Conservation (phyloP, 2,797 vertebrate genomes). For the Geotrypetes seraphini region DNA sequence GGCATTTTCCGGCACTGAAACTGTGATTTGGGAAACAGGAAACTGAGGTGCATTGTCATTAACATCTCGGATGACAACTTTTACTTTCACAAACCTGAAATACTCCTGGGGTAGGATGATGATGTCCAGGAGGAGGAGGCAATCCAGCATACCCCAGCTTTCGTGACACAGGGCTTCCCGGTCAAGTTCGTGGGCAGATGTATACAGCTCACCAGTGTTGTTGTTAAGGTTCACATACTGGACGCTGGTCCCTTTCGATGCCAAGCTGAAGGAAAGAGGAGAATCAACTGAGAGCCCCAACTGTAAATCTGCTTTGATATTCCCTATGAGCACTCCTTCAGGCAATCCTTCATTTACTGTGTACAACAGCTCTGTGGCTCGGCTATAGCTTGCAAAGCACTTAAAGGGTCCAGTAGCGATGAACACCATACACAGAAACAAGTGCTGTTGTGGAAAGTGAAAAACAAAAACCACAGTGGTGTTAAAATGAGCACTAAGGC, state of each 20-base stretch:
- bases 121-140: conserved; percentile 81
- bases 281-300: conserved; percentile 58
- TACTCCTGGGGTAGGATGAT: conserved; percentile 90
- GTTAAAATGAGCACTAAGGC: background rate
- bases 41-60: conserved; percentile 90
- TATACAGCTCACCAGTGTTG: conserved; percentile 78
- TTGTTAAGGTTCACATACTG: conserved; percentile 84
- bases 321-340: conserved; percentile 79
- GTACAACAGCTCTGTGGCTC: conserved; percentile 86
- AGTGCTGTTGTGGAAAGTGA: conserved; percentile 35
- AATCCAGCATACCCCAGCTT: conserved; percentile 49
- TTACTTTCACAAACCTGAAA: conserved; percentile 91
- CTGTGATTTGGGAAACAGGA: conserved; percentile 68
- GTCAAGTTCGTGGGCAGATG: conserved; percentile 79
- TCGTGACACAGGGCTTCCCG: conserved; percentile 78
- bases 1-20: conserved; percentile 84
- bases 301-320: conserved; percentile 75
- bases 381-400: conserved; percentile 85
- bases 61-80: conserved; percentile 81
- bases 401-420: conserved; percentile 59
- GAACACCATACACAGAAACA: conserved; percentile 67
- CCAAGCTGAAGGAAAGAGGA: conserved; percentile 78
- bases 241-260: conserved; percentile 66
- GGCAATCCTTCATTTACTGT: conserved; percentile 92
- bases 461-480: background rate